A percentile compares a stretch with the other conserved stretches of the same genome.
Conservation (phyloP, 2,797 vertebrate genomes). For the Cyprinodon diabolis region DNA sequence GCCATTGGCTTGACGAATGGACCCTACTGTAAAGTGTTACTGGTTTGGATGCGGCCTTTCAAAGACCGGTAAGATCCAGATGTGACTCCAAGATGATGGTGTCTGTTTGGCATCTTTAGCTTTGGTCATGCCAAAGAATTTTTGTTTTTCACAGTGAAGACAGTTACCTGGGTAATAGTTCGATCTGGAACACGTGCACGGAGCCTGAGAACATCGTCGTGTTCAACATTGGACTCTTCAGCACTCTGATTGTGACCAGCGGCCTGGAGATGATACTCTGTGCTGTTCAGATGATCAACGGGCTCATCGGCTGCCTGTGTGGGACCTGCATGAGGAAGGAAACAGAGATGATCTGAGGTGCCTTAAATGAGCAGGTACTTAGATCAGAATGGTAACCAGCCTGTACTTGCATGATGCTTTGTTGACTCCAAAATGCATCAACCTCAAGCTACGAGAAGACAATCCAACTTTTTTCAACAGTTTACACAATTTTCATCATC, state of each 20-base stretch:
- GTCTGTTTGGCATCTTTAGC: accelerated
- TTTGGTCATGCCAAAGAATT: neutral
- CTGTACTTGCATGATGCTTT: no score
- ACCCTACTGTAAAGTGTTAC: slow-evolving; percentile 57
- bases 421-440: no score
- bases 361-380: accelerated
- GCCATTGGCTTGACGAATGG: slow-evolving; percentile 78
- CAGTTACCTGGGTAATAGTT: slow-evolving; percentile 69
- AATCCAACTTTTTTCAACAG: no score
- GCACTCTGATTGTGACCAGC: slow-evolving; percentile 71
- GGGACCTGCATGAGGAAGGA: slow-evolving; percentile 75
- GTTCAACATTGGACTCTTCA: slow-evolving; percentile 82
- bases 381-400: neutral
- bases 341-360: slow-evolving; percentile 41
- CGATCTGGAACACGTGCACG: slow-evolving; percentile 47
- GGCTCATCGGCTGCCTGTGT: slow-evolving; percentile 82
- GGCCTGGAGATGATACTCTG: slow-evolving; percentile 77
- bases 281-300: slow-evolving; percentile 81
- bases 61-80: slow-evolving; percentile 57
- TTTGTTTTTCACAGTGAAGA: slow-evolving; percentile 41
- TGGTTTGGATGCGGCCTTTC: slow-evolving; percentile 59
- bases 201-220: slow-evolving; percentile 71
- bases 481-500: no score
- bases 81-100: neutral
- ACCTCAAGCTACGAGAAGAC: no score